Evolutionary conservation across 2,113 vertebrate species (phyloP), one percentile per base, ranked within the genome.

Genomic region (Zosterops japonicus): DNA sequence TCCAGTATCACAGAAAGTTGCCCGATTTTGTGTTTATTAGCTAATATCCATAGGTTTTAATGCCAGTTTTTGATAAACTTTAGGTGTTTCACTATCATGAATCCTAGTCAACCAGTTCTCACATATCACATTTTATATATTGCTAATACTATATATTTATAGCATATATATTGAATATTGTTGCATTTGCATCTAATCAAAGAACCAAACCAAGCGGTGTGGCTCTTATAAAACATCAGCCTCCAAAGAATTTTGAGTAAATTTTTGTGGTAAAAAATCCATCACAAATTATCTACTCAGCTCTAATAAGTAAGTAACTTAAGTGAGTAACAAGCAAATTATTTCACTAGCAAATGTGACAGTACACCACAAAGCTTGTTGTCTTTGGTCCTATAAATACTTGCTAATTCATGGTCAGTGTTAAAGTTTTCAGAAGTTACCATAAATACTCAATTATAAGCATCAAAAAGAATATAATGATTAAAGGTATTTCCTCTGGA

Each of bases 381-480:
- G 24, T 36, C 18, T 79, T 70, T 83, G 35, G 46, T n/a, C 46
- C 52, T 47, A 42, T 5, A 84, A 69, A 88, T 55, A 82, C 44
- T 86, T 67, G 25, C 47, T 49, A 80, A n/a, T 53, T 78, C 47
- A 74, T 2, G 4, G 65, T 68, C 72, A 61, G 12, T 78, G 68
- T 71, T 49, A 72, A 84, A 44, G 35, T 70, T 93, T 63, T 64
- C 36, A 56, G 65, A 92, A 94, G 65, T 67, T 84, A 74, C 49
- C 93, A 83, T 91, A 95, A 91, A 89, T 79, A 87, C 76, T 77
- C 53, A 79, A 69, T 92, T 93, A 81, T 27, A 72, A 91, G 59
- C 59, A 84, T 76, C 60, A 92, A 67, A 96, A 85, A 78, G 55
- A 83, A 70, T 44, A 52, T 60, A 81, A 59, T 36, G 67, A 85